These are phyloP conservation scores for Girardinus metallicus DNA, from an alignment of 2,797 vertebrate genomes.

Conservation along the genomic window DNA sequence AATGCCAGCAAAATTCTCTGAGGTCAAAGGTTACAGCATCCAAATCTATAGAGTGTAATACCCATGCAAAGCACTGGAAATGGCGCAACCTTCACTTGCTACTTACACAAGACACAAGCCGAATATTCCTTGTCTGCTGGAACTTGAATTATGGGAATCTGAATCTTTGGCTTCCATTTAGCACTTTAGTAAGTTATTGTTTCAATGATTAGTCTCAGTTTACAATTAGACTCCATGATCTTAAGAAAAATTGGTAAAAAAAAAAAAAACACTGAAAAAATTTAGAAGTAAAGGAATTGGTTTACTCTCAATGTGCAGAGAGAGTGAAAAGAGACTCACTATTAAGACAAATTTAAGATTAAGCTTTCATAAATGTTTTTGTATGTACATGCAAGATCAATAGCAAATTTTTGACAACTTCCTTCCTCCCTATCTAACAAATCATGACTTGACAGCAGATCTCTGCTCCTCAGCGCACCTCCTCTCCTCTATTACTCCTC, in stretches of 20 bases:
- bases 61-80: background rate
- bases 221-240: background rate
- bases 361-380: background rate
- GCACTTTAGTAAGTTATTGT: background rate
- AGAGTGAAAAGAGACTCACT: background rate
- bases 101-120: background rate
- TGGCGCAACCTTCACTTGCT: background rate
- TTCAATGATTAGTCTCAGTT: background rate
- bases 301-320: background rate
- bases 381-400: background rate
- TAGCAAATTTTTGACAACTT: slow-evolving; percentile 13
- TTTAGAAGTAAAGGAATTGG: background rate
- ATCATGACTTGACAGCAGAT: slow-evolving; percentile 31
- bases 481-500: background rate
- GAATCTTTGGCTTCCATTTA: background rate
- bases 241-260: background rate
- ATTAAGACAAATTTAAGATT: background rate
- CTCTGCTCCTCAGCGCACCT: slow-evolving; percentile 25
- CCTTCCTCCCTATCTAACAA: slow-evolving; percentile 31
- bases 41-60: background rate
- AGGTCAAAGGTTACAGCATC: background rate
- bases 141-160: background rate
- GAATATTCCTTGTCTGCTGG: background rate
- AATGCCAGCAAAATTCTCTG: background rate
- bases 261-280: background rate